Base-by-base conservation (phyloP, 2,888 invertebrate species). In the Automeris io region DNA sequence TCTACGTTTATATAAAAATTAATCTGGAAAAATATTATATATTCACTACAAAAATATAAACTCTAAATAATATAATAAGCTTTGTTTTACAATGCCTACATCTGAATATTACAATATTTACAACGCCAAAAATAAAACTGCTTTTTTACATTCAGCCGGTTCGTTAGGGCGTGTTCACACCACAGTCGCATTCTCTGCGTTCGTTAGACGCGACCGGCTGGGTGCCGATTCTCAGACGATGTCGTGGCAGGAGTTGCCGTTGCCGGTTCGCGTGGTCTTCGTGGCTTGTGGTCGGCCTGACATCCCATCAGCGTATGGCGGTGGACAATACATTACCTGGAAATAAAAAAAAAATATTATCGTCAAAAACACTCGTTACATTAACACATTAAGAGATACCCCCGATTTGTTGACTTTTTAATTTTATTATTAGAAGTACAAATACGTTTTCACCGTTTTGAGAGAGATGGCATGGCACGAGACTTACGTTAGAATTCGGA, bases 251-350 rank as follows among this genome's bases (percentile, higher is more conserved):
- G 90, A 88, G 67, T 90, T 91, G 8, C 91, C 92, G 63, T 91
- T 91, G 55, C 91, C 92, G 9, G 91, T 91, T 41, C 92, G 81
- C 2, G 92, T 92, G 0, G 92, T 91, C 65, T 91, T 92, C 25
- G 92, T 92, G 16, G 88, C 77, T 43, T 88, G 88, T 1, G 88
- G 88, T 6, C 87, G 64, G 1, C 85, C 72, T 8, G 80, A 78
- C 57, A 82, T 74, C 6, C 69, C 73, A 29, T 80, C 79, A 45
- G 76, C 75, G 56, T 83, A 75, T 0, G 86, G 78, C 0, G 88
- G 88, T 1, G 85, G 88, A 62, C 88, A 90, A 70, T 90, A 90
- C 73, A 90, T 91, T 33, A 91, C 85, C 86, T 86, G 74, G 0
- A 33, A 23, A 5, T 1, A n/a, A 21, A 33, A 9, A 11, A 8